These are phyloP conservation scores for Carollia perspicillata DNA, from an alignment of 2,113 vertebrate species.

Conservation along the genomic window DNA sequence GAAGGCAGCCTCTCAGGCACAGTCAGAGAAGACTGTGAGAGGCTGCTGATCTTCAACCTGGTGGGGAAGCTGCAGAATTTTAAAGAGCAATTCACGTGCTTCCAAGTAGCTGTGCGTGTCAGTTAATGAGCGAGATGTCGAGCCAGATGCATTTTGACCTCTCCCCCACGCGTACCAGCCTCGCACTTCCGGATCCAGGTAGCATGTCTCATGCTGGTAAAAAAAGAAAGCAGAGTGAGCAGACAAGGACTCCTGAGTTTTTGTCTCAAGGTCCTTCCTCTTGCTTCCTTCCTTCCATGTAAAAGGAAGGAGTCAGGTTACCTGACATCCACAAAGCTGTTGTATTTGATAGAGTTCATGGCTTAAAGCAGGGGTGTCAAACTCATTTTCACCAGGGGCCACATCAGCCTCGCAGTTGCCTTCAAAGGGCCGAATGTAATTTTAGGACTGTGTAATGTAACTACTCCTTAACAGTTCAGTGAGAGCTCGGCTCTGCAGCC, in stretches of 20 bases:
- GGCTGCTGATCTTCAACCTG: not conserved
- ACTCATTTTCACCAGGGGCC: too few relatives aligned
- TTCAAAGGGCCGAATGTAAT: too few relatives aligned
- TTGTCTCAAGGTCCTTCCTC: not conserved
- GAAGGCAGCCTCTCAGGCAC: not conserved
- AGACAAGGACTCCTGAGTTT: not conserved
- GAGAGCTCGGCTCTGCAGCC: too few relatives aligned
- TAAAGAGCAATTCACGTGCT: not conserved
- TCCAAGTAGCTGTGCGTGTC: not conserved
- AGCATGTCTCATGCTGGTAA: not conserved
- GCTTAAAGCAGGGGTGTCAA: not conserved
- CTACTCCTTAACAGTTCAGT: too few relatives aligned
- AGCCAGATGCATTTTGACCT: not conserved
- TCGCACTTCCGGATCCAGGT: not conserved
- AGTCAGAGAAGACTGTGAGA: not conserved
- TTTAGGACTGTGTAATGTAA: too few relatives aligned
- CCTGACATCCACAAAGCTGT: fast-evolving
- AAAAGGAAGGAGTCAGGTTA: not conserved
- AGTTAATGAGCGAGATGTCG: not conserved
- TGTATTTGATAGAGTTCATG: fast-evolving
- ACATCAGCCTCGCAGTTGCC: too few relatives aligned
- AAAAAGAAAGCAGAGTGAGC: not conserved
- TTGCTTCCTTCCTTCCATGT: not conserved
- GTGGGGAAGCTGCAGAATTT: not conserved
- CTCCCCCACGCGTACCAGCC: fast-evolving